Base-by-base conservation (phyloP, 2,113 vertebrate genomes). In the Chaenogobius annularis region DNA sequence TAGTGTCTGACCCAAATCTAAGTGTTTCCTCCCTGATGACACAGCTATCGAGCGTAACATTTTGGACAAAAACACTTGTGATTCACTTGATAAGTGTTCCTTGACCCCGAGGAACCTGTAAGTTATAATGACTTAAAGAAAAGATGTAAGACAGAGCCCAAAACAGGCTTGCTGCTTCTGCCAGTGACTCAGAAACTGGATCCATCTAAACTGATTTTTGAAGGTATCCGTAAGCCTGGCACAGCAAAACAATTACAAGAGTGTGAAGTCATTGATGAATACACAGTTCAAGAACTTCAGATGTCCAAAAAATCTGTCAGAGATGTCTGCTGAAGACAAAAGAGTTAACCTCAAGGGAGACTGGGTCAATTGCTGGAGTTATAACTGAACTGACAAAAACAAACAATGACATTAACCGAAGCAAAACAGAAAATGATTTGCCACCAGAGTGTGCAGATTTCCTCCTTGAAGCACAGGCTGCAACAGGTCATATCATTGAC, bases 401-500 rank as follows among this genome's bases (percentile, higher is more conserved):
- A 72, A 1, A 86, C 71, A 72, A 40, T 85, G 20, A 55, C 78
- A 35, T 63, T 89, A 0, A 58, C 78, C 46, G 84, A 83, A 4
- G 85, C 84, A 0, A 89, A 89, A 26, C 82, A 79, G 43, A 59
- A 82, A 44, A 83, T 56, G 62, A 46, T 81, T 1, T 89, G 40
- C 1, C 61, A 0, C 2, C n/a, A 58, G 52, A 83, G 0, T 81
- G 82, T 81, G 83, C 80, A 47, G 74, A 87, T 78, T 68, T 87
- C 12, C 68, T 89, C 0, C 78, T 89, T 12, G 23, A 95, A 88
- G 96, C 96, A 23, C 96, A 97, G 85, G 96, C 95, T 69, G 96
- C 96, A 17, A 97, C 96, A 3, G 96, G 96, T 35, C 93, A 95
- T 0, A 93, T 97, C 73, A 96, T 96, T 79, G 95, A 97, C 71